Base-by-base conservation (phyloP, 2,888 invertebrate species). In the Desoria tigrina region DNA sequence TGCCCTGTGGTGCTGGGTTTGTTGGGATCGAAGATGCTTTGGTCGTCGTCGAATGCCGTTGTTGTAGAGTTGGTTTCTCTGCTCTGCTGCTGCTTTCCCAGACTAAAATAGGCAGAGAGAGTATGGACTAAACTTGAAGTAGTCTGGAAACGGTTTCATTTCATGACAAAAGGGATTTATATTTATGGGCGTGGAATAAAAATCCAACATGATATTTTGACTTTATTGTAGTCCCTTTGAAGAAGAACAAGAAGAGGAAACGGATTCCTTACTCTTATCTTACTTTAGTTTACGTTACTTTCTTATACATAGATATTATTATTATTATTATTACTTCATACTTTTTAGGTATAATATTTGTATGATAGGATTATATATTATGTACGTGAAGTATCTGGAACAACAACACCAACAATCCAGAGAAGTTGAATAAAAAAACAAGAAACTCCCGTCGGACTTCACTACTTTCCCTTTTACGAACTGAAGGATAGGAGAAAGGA, bases 141-240 rank as follows among this genome's bases (percentile, higher is more conserved):
- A n/a, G n/a, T n/a, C n/a, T n/a, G n/a, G n/a, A n/a, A 59, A 42
- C 49, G 26, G 24, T 28, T 45, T 45, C 23, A 18, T 28, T 45
- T 45, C 23, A 18, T 58, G 58, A 58, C 16, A 24, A 27, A 21
- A 51, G 24, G 55, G 55, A 55, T 28, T 55, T 37, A 57, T 37
- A 32, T 24, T 39, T 57, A 57, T 21, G 39, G 42, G 42, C 18
- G 39, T n/a, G 39, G 37, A 57, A 57, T 57, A 57, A 57, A 57
- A 57, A 57, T 57, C 42, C 42, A 42, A 57, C 56, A 57, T 57
- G 56, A 57, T 57, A 57, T 57, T 57, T 57, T 57, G 39, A 57
- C 56, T 57, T 57, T 57, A 57, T 57, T 57, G 42, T 57, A 57
- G 21, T 42, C 42, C 42, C n/a, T n/a, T 57, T 37, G 26, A 55